Evolutionary conservation across 2,797 vertebrate genomes (phyloP).

Genomic region (Eutrigla gurnardus): DNA sequence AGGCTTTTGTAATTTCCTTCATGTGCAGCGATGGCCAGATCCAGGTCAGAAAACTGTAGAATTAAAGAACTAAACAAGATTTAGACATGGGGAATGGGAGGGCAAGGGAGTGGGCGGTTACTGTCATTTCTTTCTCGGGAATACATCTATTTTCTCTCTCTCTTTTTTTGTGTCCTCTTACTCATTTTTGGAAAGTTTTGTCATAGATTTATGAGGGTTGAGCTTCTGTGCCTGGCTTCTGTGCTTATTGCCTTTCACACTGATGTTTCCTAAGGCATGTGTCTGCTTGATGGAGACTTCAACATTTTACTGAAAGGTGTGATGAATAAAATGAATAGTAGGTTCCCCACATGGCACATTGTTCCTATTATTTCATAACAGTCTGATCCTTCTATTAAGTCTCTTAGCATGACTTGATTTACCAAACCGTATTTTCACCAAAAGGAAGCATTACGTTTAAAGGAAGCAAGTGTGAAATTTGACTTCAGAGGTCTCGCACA

Average conservation of each 20-base stretch:
- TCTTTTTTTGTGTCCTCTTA: constrained; percentile 68
- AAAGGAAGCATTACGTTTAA: constrained; percentile 64
- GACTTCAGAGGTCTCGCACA: constrained; percentile 72
- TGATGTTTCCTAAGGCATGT: constrained; percentile 68
- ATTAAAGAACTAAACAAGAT: constrained; percentile 89
- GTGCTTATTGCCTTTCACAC: constrained; percentile 73
- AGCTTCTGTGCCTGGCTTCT: constrained; percentile 69
- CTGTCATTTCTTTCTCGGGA: constrained; percentile 81
- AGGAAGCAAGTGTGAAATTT: constrained; percentile 72
- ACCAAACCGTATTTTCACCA: constrained; percentile 60
- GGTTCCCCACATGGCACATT: constrained; percentile 44
- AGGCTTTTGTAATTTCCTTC: constrained; percentile 95
- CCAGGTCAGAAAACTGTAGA: constrained; percentile 91
- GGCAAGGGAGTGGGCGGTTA: constrained; percentile 78
- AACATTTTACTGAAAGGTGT: constrained; percentile 70
- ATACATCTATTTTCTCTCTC: constrained; percentile 68
- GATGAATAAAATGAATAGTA: constrained; percentile 70
- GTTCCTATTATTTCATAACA: constrained; percentile 50
- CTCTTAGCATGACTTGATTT: constrained; percentile 66
- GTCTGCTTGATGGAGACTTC: constrained; percentile 73
- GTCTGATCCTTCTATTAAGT: constrained; percentile 58
- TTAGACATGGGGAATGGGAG: constrained; percentile 79
- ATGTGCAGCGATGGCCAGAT: constrained; percentile 90
- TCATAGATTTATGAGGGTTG: constrained; percentile 85
- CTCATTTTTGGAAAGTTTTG: constrained; percentile 81